These are phyloP conservation scores for Coenonympha arcania DNA, from an alignment of 2,888 invertebrate species.

Conservation along the genomic window DNA sequence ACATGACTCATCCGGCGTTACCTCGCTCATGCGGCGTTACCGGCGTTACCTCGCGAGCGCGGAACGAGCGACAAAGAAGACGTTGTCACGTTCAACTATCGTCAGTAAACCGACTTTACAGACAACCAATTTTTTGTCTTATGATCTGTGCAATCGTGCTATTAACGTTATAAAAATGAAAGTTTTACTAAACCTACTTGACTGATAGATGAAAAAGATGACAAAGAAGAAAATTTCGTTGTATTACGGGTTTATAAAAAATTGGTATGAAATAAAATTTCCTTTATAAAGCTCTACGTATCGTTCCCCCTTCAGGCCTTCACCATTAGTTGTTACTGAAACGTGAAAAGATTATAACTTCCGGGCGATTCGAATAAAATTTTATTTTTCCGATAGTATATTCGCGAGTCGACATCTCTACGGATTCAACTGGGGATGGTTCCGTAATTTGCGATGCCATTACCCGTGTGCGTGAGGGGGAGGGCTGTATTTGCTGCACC, in stretches of 20 bases:
- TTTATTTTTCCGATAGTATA: conserved; percentile 49
- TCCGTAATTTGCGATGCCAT: conserved; percentile 58
- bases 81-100: too few species aligned
- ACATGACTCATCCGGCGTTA: too few species aligned
- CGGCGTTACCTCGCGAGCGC: too few species aligned
- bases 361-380: conserved; percentile 54
- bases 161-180: too few species aligned
- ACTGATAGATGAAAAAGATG: too few species aligned
- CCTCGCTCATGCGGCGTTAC: too few species aligned
- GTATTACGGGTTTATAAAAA: not conserved
- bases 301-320: conserved; percentile 1
- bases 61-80: too few species aligned
- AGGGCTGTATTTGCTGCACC: conserved; percentile 39
- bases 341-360: conserved; percentile 44
- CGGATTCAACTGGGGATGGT: conserved; percentile 22
- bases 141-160: too few species aligned
- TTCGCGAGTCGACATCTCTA: conserved; percentile 24
- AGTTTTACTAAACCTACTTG: too few species aligned
- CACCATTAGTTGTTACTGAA: conserved; percentile 27
- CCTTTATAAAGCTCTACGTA: not conserved
- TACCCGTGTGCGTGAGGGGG: conserved; percentile 56
- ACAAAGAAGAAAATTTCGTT: too few species aligned
- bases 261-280: not conserved
- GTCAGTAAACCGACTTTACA: too few species aligned
- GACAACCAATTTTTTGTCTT: too few species aligned